Evolutionary conservation across 2,113 vertebrate species (phyloP), one percentile per base, ranked within the genome.

Genomic region (Brevimyrus niger): DNA sequence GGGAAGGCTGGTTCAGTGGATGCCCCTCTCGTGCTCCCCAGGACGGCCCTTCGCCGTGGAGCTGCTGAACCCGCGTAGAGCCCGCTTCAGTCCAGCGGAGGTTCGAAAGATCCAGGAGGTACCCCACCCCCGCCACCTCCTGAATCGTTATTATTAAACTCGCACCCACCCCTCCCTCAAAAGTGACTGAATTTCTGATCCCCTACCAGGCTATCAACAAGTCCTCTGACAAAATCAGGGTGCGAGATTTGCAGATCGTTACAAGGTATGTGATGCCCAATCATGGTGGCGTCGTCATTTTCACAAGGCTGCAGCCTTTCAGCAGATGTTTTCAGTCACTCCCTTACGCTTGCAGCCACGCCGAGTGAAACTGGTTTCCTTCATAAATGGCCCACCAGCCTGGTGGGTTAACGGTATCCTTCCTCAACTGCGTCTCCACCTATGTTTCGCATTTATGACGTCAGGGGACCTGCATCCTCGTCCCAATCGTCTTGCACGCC

Each of bases 21-120:
- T 58, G 47, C 86, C 42, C 6, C 69, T 10, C 27, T 5, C 13
- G 10, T 11, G 3, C 1, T 9, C 89, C 23, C 13, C 95, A 99
- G 98, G 98, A 94, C 97, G 98, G 89, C 98, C 98, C n/a, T 99
- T 99, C 92, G 97, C 98, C 0, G 92, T 99, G 90, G 98, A 99
- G 95, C 95, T 99, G 92, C 94, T 98, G 93, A 98, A 99, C 93
- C 98, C 98, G 92, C 98, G 94, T 92, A 96, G 95, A 93, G 91
- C 96, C 87, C 94, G 27, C 87, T 93, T 98, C 87, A 96, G 90
- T 91, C 91, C 91, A 0, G 93, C 92, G 73, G 95, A 99, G 91
- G 97, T 99, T 92, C 97, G 94, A 91, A 94, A 95, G 89, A 95
- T 99, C 23, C 98, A 99, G 95, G 96, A 99, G 97, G 98, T 99